Evolutionary conservation across 2,113 vertebrate species (phyloP).

Genomic region (Chionodraco myersi): DNA sequence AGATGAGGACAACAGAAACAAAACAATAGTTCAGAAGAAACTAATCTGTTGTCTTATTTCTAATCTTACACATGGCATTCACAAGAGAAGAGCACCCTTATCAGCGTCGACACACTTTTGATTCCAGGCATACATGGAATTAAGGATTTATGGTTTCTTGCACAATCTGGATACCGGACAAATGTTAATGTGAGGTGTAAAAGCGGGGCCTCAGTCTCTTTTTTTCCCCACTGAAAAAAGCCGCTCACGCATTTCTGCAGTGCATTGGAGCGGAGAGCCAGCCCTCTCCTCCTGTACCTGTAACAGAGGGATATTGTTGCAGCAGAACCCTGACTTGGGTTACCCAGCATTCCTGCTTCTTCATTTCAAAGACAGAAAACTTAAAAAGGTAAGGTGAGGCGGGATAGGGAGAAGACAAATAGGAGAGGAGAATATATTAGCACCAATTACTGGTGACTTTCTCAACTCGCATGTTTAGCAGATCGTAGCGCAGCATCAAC

Average conservation of each 20-base stretch:
- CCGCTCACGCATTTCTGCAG: conserved; percentile 55
- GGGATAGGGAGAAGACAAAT: conserved; percentile 26
- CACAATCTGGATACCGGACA: conserved; percentile 47
- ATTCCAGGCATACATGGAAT: conserved; percentile 36
- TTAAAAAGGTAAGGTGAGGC: conserved; percentile 47
- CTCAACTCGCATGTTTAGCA: conserved; percentile 10
- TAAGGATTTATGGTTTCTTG: conserved; percentile 51
- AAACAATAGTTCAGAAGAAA: conserved; percentile 2
- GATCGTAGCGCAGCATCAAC: conserved; percentile 2
- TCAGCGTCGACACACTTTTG: conserved; percentile 15
- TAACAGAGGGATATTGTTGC: conserved; percentile 74
- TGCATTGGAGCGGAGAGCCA: conserved; percentile 58
- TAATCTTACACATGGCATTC: conserved; percentile 42
- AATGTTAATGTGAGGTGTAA: conserved; percentile 52
- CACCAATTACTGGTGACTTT: conserved; percentile 36
- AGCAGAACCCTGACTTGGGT: conserved; percentile 55
- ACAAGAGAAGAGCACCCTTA: not conserved
- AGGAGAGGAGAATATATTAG: conserved; percentile 30
- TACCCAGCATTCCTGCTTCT: conserved; percentile 65
- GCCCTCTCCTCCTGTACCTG: conserved; percentile 40
- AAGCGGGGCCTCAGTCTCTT: not conserved
- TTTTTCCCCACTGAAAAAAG: conserved; percentile 7
- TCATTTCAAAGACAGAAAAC: conserved; percentile 60
- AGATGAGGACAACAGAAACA: conserved; percentile 25
- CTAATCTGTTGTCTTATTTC: conserved; percentile 15